Evolutionary conservation across 2,113 vertebrate genomes (phyloP).

Genomic region (Aptenodytes forsteri): DNA sequence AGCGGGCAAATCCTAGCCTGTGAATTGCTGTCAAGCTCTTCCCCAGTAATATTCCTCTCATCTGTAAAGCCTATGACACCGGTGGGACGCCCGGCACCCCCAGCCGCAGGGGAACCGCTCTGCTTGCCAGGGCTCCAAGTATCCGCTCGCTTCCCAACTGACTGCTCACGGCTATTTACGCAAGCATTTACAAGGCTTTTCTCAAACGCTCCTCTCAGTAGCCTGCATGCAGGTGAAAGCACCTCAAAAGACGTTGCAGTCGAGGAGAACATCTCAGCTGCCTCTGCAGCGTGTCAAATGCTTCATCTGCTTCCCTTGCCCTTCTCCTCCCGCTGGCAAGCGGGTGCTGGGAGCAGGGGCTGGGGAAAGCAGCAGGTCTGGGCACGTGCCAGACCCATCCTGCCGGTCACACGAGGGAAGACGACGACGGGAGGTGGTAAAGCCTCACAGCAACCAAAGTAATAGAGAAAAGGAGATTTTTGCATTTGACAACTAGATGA

Average conservation of each 20-base stretch:
- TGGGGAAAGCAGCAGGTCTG: background rate
- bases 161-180: background rate
- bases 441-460: background rate
- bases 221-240: background rate
- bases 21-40: background rate
- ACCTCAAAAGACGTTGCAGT: background rate
- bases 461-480: background rate
- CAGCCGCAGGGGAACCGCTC: background rate
- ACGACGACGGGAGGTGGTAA: fast-evolving
- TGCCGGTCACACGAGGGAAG: fast-evolving
- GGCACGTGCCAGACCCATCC: background rate
- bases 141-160: background rate
- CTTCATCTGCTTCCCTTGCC: background rate
- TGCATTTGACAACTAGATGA: background rate
- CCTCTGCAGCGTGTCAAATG: fast-evolving
- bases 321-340: background rate
- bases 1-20: background rate
- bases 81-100: background rate
- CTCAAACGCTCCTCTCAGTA: background rate
- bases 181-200: fast-evolving
- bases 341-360: background rate
- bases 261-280: background rate
- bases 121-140: background rate
- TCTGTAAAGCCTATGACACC: fast-evolving
- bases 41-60: background rate